These are phyloP conservation scores for Gambusia holbrooki DNA, from an alignment of 2,113 vertebrate species.

Conservation along the genomic window DNA sequence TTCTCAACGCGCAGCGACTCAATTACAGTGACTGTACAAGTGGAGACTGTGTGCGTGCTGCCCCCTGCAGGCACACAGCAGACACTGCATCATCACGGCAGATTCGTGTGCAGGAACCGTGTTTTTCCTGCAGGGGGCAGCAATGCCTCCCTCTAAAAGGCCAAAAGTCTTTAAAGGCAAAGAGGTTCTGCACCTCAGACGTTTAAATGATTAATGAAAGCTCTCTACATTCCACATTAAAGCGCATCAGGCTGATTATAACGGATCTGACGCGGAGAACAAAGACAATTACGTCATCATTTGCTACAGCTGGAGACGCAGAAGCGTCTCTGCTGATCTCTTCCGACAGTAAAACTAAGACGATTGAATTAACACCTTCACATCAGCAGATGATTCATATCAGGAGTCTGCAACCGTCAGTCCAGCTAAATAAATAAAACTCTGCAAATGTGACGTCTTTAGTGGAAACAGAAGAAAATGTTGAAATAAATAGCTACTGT, in stretches of 20 bases:
- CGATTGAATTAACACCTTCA: background rate
- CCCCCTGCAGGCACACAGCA: background rate
- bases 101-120: background rate
- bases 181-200: background rate
- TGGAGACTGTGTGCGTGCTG: background rate
- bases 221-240: conserved; percentile 1
- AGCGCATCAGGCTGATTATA: background rate
- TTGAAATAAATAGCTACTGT: too few relatives aligned
- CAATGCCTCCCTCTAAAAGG: background rate
- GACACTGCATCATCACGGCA: background rate
- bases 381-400: background rate
- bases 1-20: background rate
- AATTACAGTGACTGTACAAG: background rate
- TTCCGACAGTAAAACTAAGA: background rate
- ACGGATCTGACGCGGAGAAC: background rate
- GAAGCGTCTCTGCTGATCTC: background rate
- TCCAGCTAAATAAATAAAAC: too few relatives aligned
- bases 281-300: background rate
- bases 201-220: background rate
- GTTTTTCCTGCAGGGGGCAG: conserved; percentile 13
- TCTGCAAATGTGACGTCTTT: too few relatives aligned
- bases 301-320: background rate
- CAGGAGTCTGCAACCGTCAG: too few relatives aligned
- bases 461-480: too few relatives aligned
- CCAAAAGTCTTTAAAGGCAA: background rate